Evolutionary conservation across 2,113 vertebrate genomes (phyloP), one percentile per base, ranked within the genome.

Genomic region (Hiodon alosoides): DNA sequence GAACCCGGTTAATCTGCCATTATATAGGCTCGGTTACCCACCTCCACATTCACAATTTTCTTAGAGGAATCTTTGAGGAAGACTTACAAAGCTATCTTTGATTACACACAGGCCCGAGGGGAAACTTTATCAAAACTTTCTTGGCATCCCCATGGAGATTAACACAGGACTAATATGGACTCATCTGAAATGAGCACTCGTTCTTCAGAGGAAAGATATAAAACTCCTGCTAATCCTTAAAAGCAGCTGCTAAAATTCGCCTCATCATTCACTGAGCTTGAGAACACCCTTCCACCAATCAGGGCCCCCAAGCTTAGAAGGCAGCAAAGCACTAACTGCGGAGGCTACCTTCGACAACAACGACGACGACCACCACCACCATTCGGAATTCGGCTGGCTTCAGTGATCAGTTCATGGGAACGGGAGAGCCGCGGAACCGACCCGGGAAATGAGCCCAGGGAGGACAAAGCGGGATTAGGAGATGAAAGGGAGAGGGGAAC

Each of bases 71-170:
- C 86, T 89, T 87, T 81, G 85, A 85, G 81, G 85, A 79, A 79
- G 85, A 81, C 89, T 86, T 87, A 92, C 91, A 93, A 93, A 92
- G 86, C 90, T 88, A 90, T 85, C 90, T 93, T 88, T 90, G 90
- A 94, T 81, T 85, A 82, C 79, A 83, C 81, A 83, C 84, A 80
- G 79, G 85, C 85, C 86, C 86, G 83, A 76, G 83, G 88, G 87
- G 89, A 86, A 90, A 89, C 85, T 90, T 91, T 83, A 91, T 88
- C 85, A 86, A 85, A 82, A 81, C 80, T 81, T 77, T 80, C 82
- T 85, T 78, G 85, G 82, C 68, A 83, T 73, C 58, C 79, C 84
- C 69, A 67, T 54, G 71, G 87, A 90, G 86, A 73, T 60, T 77
- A 90, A 87, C 87, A 92, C 91, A 91, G 92, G 88, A 91, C 83